Conservation (phyloP, 2,797 vertebrate genomes). For the Prunella strophiata region DNA sequence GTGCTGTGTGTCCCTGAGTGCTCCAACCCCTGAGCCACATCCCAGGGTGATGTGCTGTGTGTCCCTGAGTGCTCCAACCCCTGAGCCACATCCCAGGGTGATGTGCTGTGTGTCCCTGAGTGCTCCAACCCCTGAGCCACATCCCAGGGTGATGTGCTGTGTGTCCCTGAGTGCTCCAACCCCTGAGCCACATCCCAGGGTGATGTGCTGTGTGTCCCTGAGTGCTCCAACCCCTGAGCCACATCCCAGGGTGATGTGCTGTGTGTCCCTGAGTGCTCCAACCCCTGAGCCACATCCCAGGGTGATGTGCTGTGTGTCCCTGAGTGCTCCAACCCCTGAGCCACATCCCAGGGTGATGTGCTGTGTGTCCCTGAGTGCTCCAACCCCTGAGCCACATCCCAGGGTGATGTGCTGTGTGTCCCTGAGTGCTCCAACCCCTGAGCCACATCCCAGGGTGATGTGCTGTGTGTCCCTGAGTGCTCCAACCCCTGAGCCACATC, state of each 20-base stretch:
- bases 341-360: not conserved
- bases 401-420: no score
- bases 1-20: not conserved
- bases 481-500: not conserved
- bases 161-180: no score
- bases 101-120: no score
- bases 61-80: no score
- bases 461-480: not conserved
- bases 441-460: not conserved
- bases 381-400: no score
- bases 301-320: not conserved
- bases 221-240: no score
- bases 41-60: not conserved
- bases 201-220: accelerated
- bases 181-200: not conserved
- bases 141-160: not conserved
- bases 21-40: not conserved
- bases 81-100: no score
- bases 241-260: no score
- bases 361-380: not conserved
- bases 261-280: not conserved
- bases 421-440: not conserved
- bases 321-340: not conserved
- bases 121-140: not conserved
- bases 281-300: not conserved